Evolutionary conservation across 2,113 vertebrate species (phyloP).

Genomic region (Catharus bicknelli): DNA sequence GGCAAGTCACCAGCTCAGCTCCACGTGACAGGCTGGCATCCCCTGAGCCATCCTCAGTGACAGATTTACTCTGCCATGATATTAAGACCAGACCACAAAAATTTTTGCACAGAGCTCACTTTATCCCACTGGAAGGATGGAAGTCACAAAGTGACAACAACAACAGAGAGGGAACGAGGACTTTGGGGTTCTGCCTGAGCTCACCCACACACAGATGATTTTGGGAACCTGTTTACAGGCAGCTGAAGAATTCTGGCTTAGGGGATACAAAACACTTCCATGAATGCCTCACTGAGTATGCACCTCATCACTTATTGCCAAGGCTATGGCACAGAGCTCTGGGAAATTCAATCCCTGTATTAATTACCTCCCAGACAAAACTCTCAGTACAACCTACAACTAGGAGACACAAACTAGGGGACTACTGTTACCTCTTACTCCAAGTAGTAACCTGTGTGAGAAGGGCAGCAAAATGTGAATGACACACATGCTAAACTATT

Average conservation of each 20-base stretch:
- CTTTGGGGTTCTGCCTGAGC: not conserved
- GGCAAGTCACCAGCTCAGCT: not conserved
- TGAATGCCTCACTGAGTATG: not conserved
- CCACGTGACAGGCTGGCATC: conserved; percentile 4
- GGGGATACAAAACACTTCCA: not conserved
- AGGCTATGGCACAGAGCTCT: not conserved
- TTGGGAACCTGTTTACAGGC: not conserved
- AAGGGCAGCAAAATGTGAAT: not conserved
- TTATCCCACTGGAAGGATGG: not conserved
- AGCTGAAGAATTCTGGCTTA: not conserved
- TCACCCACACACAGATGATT: not conserved
- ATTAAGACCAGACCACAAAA: not conserved
- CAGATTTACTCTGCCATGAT: not conserved
- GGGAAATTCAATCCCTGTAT: not conserved
- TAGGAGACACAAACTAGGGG: not conserved
- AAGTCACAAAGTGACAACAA: not conserved
- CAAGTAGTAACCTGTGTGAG: not conserved
- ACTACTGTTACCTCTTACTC: not conserved
- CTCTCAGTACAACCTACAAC: not conserved
- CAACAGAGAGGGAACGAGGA: not conserved
- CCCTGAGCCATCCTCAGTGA: not conserved
- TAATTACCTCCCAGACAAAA: not conserved
- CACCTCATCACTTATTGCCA: not conserved
- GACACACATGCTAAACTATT: not conserved
- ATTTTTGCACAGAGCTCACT: not conserved